Conservation (phyloP, 2,888 invertebrate species). For the Callimorpha dominula region DNA sequence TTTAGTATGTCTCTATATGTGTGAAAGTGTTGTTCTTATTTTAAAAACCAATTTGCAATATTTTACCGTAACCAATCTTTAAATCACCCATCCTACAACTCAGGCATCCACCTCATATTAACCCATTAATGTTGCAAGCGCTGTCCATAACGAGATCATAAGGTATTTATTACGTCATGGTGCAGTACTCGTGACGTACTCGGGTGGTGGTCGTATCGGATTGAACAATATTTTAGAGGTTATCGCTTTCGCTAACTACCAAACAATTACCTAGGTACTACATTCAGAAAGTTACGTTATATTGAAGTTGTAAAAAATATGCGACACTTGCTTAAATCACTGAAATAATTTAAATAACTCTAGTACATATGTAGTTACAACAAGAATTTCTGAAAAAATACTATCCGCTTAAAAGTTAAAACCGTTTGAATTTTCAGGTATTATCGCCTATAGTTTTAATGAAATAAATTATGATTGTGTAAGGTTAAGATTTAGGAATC, state of each 20-base stretch:
- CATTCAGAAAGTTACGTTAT: background rate
- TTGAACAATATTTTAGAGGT: background rate
- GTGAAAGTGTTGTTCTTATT: too few relatives aligned
- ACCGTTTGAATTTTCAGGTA: too few relatives aligned
- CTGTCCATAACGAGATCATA: conserved; percentile 44
- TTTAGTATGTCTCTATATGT: too few relatives aligned
- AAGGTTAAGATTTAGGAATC: too few relatives aligned
- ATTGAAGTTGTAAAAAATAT: background rate
- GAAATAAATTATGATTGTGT: too few relatives aligned
- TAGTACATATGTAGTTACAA: too few relatives aligned
- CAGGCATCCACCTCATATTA: conserved; percentile 20
- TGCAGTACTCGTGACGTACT: background rate
- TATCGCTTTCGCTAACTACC: background rate
- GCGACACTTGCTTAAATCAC: too few relatives aligned
- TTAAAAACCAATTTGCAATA: too few relatives aligned
- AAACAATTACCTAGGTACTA: background rate
- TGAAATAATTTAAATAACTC: background rate
- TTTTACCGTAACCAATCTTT: conserved; percentile 13
- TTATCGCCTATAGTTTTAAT: too few relatives aligned
- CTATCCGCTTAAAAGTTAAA: too few relatives aligned
- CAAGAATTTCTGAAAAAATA: too few relatives aligned
- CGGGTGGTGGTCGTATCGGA: background rate
- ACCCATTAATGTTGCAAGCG: conserved; percentile 43
- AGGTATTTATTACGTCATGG: conserved; percentile 39
- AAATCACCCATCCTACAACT: conserved; percentile 13